Base-by-base conservation (phyloP, 2,113 vertebrate genomes). In the Cinclus mexicanus region DNA sequence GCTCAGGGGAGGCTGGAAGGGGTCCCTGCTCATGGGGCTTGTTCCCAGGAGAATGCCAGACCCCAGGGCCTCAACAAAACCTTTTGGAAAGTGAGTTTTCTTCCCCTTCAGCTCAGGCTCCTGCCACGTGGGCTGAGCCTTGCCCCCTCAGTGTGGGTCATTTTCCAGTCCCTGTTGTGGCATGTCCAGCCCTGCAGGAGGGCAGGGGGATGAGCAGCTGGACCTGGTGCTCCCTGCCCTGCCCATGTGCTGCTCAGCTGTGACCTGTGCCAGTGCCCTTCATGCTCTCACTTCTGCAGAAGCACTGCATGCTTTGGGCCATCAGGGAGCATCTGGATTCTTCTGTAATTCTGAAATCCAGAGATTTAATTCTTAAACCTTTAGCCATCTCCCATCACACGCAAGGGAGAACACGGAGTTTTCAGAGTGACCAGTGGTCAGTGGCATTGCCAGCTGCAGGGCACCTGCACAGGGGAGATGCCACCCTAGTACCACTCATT, bases 351-450 rank as follows among this genome's bases (percentile, higher is more conserved):
- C 50, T 23, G 33, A 22, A 57, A 41, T 33, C 31, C 63, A 22
- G 63, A 90, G 56, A 18, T 56, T 25, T 19, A 6, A 5, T 14
- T 65, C n/a, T 23, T 28, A 17, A 57, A 9, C 39, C 26, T 47
- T 77, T 57, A 22, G 14, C 64, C 7, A 0, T 17, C 42, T 37
- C 25, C 59, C 1, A 0, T 19, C 15, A 6, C 5, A 0, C 24
- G 1, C 14, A 22, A 28, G 44, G 24, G 61, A 26, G 52, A 39
- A 1, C n/a, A 0, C 0, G 2, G 59, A 0, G 0, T 77, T 72
- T 39, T 24, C 11, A 4, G 57, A 29, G 65, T 7, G 63, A 17
- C 23, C 8, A 0, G 35, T 12, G 35, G 19, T 29, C 57, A 6
- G 76, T 35, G 12, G 3, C 46, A 14, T 2, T 33, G 29, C 47